These are phyloP conservation scores for Steinernema scapterisci DNA, from an alignment of 2,888 invertebrate genomes.

Conservation along the genomic window DNA sequence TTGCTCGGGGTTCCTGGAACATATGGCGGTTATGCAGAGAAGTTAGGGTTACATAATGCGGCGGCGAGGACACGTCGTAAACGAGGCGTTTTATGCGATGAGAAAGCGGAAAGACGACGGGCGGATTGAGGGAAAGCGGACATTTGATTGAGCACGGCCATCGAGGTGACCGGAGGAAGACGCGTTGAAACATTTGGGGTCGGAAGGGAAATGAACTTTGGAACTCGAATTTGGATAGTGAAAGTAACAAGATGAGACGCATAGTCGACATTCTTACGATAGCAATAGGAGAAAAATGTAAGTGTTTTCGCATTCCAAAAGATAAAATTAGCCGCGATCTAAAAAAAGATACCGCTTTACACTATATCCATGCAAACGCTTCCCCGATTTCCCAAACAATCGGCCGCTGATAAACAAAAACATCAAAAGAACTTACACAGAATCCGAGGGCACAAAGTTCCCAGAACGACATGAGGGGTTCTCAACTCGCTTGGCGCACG, in stretches of 20 bases:
- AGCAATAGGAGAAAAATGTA: not conserved
- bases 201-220: not conserved
- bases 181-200: no score
- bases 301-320: no score
- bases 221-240: not conserved
- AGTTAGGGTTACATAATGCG: constrained; percentile 29
- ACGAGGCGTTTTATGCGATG: constrained; percentile 30
- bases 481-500: not conserved
- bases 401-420: not conserved
- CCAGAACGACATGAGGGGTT: not conserved
- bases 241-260: not conserved
- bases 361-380: no score
- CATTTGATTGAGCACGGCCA: no score
- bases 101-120: constrained; percentile 8
- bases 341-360: no score
- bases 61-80: constrained; percentile 24
- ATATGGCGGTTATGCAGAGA: constrained; percentile 7
- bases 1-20: constrained; percentile 4
- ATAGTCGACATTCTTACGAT: not conserved
- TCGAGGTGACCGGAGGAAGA: no score
- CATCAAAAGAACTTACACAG: not conserved
- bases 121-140: not conserved
- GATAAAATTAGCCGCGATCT: no score
- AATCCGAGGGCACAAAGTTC: not conserved
- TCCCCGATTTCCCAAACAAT: no score